These are phyloP conservation scores for Tursiops truncatus DNA, from an alignment of 2,113 vertebrate genomes.

Conservation along the genomic window DNA sequence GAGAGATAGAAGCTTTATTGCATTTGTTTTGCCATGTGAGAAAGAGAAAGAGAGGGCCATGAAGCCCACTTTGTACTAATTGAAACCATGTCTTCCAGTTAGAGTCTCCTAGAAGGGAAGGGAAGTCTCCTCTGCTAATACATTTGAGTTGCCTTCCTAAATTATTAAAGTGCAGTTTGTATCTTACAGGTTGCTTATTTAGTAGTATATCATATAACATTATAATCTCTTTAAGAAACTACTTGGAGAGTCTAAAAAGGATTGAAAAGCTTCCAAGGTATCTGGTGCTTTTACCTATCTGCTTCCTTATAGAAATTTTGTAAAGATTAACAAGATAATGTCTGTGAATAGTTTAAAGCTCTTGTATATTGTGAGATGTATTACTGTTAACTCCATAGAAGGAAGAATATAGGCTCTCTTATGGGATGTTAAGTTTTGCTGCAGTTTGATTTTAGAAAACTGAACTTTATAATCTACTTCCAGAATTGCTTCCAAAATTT, in stretches of 20 bases:
- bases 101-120: neutral
- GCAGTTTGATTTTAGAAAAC: conserved; percentile 11
- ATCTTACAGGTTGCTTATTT: conserved; percentile 45
- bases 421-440: neutral
- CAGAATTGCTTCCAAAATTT: conserved; percentile 47
- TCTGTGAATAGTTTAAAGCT: neutral
- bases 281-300: neutral
- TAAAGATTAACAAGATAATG: conserved; percentile 51
- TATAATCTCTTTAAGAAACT: neutral
- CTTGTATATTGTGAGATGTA: conserved; percentile 33
- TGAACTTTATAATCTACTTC: conserved; percentile 60
- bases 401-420: neutral
- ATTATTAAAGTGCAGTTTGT: conserved; percentile 54
- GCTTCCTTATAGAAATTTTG: conserved; percentile 30
- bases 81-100: neutral
- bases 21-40: neutral
- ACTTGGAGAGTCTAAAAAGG: conserved; percentile 26
- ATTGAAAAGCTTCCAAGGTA: neutral
- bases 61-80: neutral
- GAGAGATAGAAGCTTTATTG: neutral
- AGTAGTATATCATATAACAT: conserved; percentile 32
- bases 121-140: neutral
- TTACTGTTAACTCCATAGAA: conserved; percentile 11
- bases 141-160: conserved; percentile 52
- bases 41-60: neutral